Evolutionary conservation across 92 coral and sea anemone species (phyloP).

Genomic region (Pocillopora meandrina): DNA sequence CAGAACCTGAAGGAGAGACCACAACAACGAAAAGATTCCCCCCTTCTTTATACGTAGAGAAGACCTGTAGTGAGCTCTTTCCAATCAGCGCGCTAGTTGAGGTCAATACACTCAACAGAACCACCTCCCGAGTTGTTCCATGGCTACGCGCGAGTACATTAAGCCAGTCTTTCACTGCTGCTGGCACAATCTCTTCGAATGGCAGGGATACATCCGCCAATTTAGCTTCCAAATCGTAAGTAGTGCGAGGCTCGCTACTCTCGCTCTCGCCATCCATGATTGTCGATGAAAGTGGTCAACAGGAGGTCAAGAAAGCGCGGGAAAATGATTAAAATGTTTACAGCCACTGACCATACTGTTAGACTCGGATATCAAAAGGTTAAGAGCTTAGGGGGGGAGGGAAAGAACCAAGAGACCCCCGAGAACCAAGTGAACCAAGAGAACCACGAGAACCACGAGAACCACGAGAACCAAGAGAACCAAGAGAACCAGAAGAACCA

Average conservation of each 20-base stretch:
- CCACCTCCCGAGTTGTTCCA: slow-evolving; percentile 32
- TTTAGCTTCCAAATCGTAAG: slow-evolving; percentile 24
- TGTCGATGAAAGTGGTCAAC: too few species aligned
- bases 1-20: slow-evolving; percentile 45
- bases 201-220: slow-evolving; percentile 27
- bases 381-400: fast-evolving
- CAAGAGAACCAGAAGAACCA: too few species aligned
- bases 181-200: slow-evolving; percentile 32
- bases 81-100: slow-evolving; percentile 30
- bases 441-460: too few species aligned
- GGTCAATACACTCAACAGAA: neutral
- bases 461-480: too few species aligned
- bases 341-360: too few species aligned
- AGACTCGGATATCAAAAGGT: too few species aligned
- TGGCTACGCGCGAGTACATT: slow-evolving; percentile 9
- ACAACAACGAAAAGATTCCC: slow-evolving; percentile 48
- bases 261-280: neutral
- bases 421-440: too few species aligned
- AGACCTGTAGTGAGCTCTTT: neutral
- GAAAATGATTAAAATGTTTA: too few species aligned
- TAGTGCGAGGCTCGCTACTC: slow-evolving; percentile 22
- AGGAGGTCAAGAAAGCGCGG: too few species aligned
- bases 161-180: slow-evolving; percentile 19
- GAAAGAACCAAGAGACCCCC: too few species aligned
- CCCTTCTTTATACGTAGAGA: slow-evolving; percentile 40